These are phyloP conservation scores for Cercopithecus mona DNA, from an alignment of 2,113 vertebrate genomes.

Conservation along the genomic window DNA sequence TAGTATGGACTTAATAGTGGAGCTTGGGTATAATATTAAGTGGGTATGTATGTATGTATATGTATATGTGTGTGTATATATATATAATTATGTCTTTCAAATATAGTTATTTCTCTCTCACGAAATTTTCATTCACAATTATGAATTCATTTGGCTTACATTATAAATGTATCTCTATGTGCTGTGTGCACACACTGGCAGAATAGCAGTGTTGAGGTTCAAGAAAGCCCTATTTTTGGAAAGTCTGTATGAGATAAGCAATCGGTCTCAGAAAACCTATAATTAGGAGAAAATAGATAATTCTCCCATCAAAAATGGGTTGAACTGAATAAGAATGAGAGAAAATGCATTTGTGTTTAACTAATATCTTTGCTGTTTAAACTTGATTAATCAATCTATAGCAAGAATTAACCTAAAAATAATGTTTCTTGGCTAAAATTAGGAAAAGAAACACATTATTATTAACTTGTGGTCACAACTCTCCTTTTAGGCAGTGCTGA, in stretches of 20 bases:
- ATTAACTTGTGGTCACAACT: neutral
- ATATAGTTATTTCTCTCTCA: neutral
- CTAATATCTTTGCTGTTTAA: neutral
- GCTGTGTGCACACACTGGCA: neutral
- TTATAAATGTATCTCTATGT: neutral
- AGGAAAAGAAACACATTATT: neutral
- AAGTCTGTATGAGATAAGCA: neutral
- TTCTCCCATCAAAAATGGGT: neutral
- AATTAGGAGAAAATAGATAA: neutral
- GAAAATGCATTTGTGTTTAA: neutral
- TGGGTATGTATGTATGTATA: neutral
- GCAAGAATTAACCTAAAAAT: neutral
- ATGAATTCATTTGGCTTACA: neutral
- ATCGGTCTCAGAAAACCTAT: neutral
- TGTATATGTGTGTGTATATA: neutral
- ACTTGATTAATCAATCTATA: neutral
- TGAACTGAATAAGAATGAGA: neutral
- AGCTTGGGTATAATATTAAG: neutral
- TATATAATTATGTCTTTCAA: neutral
- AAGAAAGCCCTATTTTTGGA: neutral
- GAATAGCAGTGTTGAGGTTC: neutral
- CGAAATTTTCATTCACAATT: neutral
- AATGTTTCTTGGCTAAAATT: neutral
- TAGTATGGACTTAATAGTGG: neutral
- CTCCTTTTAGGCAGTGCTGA: neutral